Percentiles rank a stretch among this genome's conserved stretches.
These are phyloP conservation scores for Pyrrhia umbra DNA, from an alignment of 2,888 invertebrate genomes.

Conservation along the genomic window DNA sequence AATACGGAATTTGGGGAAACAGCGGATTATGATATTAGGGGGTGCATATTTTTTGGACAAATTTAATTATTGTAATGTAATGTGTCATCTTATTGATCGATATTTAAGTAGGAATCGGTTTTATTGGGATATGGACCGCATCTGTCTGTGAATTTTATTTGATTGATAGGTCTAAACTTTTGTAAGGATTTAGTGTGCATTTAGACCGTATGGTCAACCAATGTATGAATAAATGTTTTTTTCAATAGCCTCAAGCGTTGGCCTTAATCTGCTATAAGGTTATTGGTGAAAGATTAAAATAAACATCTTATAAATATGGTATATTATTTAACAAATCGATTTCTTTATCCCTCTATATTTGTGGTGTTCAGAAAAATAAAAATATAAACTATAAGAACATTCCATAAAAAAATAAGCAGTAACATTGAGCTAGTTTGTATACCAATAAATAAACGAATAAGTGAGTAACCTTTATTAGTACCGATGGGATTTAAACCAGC, in stretches of 20 bases:
- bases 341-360: too few relatives aligned
- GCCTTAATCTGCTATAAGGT: too few relatives aligned
- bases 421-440: neutral
- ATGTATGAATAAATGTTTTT: neutral
- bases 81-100: conserved; percentile 65
- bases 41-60: conserved; percentile 77
- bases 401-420: too few relatives aligned
- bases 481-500: neutral
- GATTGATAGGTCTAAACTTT: conserved; percentile 38
- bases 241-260: too few relatives aligned
- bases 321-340: too few relatives aligned
- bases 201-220: conserved; percentile 15
- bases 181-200: neutral
- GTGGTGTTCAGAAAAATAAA: too few relatives aligned
- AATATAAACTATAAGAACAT: too few relatives aligned
- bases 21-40: conserved; percentile 73
- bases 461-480: neutral
- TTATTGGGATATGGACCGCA: conserved; percentile 55
- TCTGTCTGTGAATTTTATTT: conserved; percentile 48
- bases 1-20: conserved; percentile 76
- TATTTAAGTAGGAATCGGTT: conserved; percentile 60
- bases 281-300: too few relatives aligned
- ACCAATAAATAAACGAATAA: neutral
- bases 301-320: too few relatives aligned
- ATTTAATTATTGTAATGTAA: conserved; percentile 81